Evolutionary conservation across 2,113 vertebrate species (phyloP).

Genomic region (Brachypodius melanocephalos): DNA sequence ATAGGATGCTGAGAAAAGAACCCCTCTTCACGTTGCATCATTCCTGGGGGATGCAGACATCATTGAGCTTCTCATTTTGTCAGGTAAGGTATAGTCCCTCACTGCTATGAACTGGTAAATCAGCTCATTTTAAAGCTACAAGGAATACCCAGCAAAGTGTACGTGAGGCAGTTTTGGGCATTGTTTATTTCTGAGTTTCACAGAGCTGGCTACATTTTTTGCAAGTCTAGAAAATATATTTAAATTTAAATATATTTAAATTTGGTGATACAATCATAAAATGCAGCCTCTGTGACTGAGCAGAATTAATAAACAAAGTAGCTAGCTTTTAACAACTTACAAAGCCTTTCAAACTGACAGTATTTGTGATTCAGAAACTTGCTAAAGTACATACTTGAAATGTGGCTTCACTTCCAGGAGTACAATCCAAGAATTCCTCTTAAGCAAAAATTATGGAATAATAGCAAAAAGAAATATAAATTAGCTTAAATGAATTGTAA

Average conservation of each 20-base stretch:
- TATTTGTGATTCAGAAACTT: background rate
- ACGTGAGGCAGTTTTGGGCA: background rate
- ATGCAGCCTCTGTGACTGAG: background rate
- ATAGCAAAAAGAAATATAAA: background rate
- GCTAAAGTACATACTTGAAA: background rate
- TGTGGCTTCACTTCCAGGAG: background rate
- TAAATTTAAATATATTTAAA: background rate
- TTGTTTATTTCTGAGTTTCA: background rate
- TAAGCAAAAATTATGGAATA: background rate
- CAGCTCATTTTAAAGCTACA: background rate
- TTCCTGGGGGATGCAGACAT: conserved; percentile 96
- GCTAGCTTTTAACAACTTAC: background rate
- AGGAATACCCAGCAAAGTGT: background rate
- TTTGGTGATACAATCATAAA: background rate
- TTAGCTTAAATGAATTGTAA: background rate
- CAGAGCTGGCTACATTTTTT: background rate
- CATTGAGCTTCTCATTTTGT: conserved; percentile 94
- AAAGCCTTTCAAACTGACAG: background rate
- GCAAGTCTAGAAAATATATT: background rate
- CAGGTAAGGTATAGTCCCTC: conserved; percentile 75
- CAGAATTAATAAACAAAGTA: background rate
- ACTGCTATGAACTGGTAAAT: background rate
- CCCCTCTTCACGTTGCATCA: conserved; percentile 90
- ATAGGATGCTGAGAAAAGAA: conserved; percentile 93
- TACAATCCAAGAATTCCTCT: background rate